Percentiles rank a stretch among this genome's conserved stretches.
These are phyloP conservation scores for Campoletis sonorensis DNA, from an alignment of 1,140 invertebrate species.

Conservation along the genomic window DNA sequence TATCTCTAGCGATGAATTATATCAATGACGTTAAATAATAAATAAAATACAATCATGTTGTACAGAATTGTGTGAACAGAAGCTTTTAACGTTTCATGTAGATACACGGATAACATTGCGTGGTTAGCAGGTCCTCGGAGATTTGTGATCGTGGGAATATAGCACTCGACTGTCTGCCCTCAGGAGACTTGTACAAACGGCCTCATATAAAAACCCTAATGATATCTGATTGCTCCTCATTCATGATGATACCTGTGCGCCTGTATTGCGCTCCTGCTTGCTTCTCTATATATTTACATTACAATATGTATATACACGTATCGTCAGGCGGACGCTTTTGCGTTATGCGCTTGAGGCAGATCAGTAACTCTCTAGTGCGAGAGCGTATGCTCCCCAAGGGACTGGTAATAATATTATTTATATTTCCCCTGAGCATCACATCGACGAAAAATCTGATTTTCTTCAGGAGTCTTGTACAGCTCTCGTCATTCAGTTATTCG, in stretches of 20 bases:
- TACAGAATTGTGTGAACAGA: constrained; percentile 14
- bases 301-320: constrained; percentile 51
- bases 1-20: neutral
- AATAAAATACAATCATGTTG: neutral
- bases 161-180: constrained; percentile 57
- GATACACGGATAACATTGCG: constrained; percentile 27
- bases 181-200: constrained; percentile 60
- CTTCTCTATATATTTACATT: constrained; percentile 40
- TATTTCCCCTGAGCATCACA: neutral
- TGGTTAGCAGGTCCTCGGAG: constrained; percentile 35
- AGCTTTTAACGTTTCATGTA: constrained; percentile 15
- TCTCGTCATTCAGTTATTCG: neutral
- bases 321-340: constrained; percentile 43
- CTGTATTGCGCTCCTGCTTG: constrained; percentile 58
- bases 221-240: constrained; percentile 74
- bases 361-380: neutral
- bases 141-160: constrained; percentile 64
- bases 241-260: constrained; percentile 71
- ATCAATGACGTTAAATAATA: neutral
- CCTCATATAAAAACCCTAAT: constrained; percentile 72
- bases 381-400: constrained; percentile 16
- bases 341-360: constrained; percentile 31
- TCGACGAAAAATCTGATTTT: neutral
- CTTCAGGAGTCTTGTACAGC: neutral
- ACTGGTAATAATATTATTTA: constrained; percentile 9